A percentile compares a stretch with the other conserved stretches of the same genome.
phyloP scores from a whole-genome alignment of 2,888 invertebrate species.

The Hypomecis punctinalis region DNA sequence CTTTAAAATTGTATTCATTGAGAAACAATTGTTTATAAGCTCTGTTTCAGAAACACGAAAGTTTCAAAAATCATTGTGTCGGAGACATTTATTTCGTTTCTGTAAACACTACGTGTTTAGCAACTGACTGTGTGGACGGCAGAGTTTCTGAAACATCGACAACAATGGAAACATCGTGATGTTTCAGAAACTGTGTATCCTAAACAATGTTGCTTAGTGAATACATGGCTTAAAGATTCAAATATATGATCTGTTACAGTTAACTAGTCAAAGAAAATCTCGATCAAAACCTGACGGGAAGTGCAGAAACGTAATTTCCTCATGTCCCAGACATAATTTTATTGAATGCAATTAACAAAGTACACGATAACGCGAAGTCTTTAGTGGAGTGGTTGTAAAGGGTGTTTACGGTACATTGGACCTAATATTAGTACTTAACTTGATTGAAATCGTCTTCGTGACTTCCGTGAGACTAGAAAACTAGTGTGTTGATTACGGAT shows the following conservation, averaged over 20 bases:
- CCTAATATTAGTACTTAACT: constrained; percentile 3
- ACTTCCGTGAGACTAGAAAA: constrained; percentile 4
- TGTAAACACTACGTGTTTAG: too few species aligned
- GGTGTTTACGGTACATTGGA: constrained; percentile 9
- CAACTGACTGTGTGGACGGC: too few species aligned
- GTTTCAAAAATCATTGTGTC: too few species aligned
- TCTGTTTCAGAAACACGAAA: too few species aligned
- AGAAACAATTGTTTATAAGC: too few species aligned
- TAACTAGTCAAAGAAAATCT: constrained; percentile 1
- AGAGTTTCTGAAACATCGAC: too few species aligned
- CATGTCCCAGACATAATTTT: constrained; percentile 28
- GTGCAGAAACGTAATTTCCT: constrained; percentile 40
- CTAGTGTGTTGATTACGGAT: not conserved
- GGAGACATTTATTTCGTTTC: too few species aligned
- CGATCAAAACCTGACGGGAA: constrained; percentile 30
- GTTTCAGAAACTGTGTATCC: too few species aligned
- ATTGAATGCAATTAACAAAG: constrained; percentile 35
- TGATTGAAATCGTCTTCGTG: constrained; percentile 2
- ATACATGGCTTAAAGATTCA: too few species aligned
- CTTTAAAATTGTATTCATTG: too few species aligned
- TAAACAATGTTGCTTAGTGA: too few species aligned
- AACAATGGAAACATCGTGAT: too few species aligned
- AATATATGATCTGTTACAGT: not conserved
- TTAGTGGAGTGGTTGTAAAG: constrained; percentile 12
- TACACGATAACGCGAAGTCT: constrained; percentile 20